Percentiles rank a stretch among this genome's conserved stretches.
phyloP scores from a whole-genome alignment of 1,140 invertebrate species.

The Philotrypesis tridentata region DNA sequence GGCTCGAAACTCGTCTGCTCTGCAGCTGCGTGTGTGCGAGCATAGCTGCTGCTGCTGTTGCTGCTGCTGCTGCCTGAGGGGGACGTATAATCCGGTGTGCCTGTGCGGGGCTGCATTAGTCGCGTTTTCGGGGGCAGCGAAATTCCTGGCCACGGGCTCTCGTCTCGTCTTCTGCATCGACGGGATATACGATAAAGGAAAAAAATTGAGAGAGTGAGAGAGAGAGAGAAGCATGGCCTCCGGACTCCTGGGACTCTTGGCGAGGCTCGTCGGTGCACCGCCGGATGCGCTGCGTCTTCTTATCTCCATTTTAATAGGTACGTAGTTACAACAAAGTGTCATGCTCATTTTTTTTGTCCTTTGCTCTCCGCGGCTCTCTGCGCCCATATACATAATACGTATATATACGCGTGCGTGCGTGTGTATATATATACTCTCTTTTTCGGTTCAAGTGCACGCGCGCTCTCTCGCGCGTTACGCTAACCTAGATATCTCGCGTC shows the following conservation, averaged over 20 bases:
- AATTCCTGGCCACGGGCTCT: no score
- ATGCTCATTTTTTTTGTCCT: not conserved
- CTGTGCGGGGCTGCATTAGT: not conserved
- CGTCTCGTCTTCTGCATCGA: no score
- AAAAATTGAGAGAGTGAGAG: no score
- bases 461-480: not conserved
- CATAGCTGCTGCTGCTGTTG: no score
- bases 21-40: no score
- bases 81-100: no score
- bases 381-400: not conserved
- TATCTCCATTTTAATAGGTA: constrained; percentile 80
- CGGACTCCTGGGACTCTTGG: constrained; percentile 53
- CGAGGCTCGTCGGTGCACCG: constrained; percentile 70
- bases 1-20: not conserved
- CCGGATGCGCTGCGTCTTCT: constrained; percentile 81
- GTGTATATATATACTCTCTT: no score
- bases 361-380: not conserved
- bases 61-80: not conserved
- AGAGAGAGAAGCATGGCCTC: not conserved
- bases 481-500: not conserved
- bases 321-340: no score
- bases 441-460: no score
- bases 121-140: no score
- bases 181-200: no score
- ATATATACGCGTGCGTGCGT: no score